Conservation (phyloP, 1,140 invertebrate genomes). For the Brachionus paranguensis region DNA sequence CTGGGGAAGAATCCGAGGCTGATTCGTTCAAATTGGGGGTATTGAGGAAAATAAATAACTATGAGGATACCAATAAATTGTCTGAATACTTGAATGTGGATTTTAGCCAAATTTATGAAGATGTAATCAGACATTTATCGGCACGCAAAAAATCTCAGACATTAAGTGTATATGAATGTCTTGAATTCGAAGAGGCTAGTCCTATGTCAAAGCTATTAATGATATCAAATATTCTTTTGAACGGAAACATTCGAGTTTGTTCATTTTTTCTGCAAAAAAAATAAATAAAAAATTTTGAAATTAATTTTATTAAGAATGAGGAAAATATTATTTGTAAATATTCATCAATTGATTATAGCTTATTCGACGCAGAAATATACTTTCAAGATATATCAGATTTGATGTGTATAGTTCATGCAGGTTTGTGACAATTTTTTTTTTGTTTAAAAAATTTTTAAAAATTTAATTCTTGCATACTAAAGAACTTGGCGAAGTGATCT, state of each 20-base stretch:
- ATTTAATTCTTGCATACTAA: neutral
- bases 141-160: conserved; percentile 36
- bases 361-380: conserved; percentile 30
- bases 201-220: neutral
- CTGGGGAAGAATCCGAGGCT: neutral
- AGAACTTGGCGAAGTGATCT: conserved; percentile 39
- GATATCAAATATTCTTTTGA: conserved; percentile 8
- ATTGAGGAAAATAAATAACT: neutral
- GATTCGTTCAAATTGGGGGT: neutral
- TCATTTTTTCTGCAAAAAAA: neutral
- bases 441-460: neutral
- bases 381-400: conserved; percentile 24
- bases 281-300: neutral
- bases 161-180: neutral
- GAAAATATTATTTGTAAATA: conserved; percentile 36
- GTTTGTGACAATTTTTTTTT: neutral
- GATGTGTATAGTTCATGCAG: conserved; percentile 25
- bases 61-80: conserved; percentile 5
- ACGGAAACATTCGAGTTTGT: conserved; percentile 29
- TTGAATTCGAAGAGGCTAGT: conserved; percentile 19
- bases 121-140: conserved; percentile 28
- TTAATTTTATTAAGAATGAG: conserved; percentile 13
- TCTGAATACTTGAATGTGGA: conserved; percentile 24
- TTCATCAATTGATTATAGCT: conserved; percentile 28
- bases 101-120: conserved; percentile 37